Evolutionary conservation across 2,888 invertebrate genomes (phyloP).

Genomic region (Panzeria rudis): DNA sequence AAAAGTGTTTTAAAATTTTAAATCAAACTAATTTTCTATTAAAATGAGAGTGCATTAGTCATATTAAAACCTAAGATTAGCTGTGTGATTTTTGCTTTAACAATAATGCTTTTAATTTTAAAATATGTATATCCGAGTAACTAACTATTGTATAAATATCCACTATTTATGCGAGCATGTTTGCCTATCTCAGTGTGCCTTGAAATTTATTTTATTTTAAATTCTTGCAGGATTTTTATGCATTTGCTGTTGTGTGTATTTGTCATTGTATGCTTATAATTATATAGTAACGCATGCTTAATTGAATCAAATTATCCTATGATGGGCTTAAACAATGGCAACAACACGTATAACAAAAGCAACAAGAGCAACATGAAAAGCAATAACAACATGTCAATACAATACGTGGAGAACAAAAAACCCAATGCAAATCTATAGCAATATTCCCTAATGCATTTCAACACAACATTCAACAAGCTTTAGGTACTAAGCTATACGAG

Average conservation of each 20-base stretch:
- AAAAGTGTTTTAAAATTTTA: background rate
- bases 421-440: constrained; percentile 59
- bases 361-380: constrained; percentile 49
- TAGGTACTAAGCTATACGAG: constrained; percentile 49
- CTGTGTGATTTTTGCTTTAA: background rate
- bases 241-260: background rate
- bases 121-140: background rate
- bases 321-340: constrained; percentile 61
- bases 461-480: constrained; percentile 70
- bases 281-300: constrained; percentile 74
- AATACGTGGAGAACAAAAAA: constrained; percentile 37
- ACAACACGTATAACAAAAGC: constrained; percentile 62
- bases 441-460: constrained; percentile 75
- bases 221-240: background rate
- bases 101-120: constrained; percentile 33
- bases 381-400: constrained; percentile 57
- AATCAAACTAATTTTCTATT: constrained; percentile 39
- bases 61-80: background rate
- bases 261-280: constrained; percentile 69
- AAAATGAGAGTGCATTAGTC: constrained; percentile 1
- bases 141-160: constrained; percentile 6
- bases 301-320: constrained; percentile 74
- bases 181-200: background rate
- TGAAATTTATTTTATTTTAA: constrained; percentile 42
- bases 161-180: background rate